A percentile compares a stretch with the other conserved stretches of the same genome.
phyloP scores from a whole-genome alignment of 2,113 vertebrate genomes.

The Phalacrocorax carbo region DNA sequence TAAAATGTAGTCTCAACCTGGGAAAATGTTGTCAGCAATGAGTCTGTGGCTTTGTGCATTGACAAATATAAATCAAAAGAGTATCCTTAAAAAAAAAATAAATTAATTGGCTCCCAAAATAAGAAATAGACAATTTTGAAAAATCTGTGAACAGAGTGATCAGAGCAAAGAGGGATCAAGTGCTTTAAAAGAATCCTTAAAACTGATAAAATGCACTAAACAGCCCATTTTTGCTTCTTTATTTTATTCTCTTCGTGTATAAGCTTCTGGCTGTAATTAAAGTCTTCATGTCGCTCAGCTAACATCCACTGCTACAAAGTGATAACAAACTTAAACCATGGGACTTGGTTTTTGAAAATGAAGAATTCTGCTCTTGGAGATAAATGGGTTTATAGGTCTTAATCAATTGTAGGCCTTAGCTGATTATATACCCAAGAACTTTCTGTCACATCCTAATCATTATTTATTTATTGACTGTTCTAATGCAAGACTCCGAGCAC shows the following conservation, averaged over 20 bases:
- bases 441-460: not conserved
- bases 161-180: not conserved
- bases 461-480: not conserved
- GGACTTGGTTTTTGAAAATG: not conserved
- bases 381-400: not conserved
- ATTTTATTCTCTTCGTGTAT: not conserved
- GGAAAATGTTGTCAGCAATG: not conserved
- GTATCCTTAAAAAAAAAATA: not conserved
- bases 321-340: not conserved
- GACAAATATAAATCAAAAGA: not conserved
- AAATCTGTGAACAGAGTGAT: not conserved
- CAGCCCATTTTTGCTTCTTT: not conserved
- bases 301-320: not conserved
- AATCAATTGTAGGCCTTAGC: not conserved
- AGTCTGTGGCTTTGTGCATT: not conserved
- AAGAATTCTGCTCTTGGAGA: not conserved
- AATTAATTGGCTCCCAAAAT: not conserved
- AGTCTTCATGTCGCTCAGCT: not conserved
- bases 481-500: not conserved
- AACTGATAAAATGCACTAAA: not conserved
- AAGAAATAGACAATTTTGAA: not conserved
- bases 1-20: not conserved
- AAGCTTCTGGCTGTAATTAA: conserved; percentile 22
- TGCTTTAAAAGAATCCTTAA: not conserved
- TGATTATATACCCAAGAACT: not conserved